Percentiles rank a stretch among this genome's conserved stretches.
phyloP scores from a whole-genome alignment of 2,113 vertebrate genomes.

The Parus major region DNA sequence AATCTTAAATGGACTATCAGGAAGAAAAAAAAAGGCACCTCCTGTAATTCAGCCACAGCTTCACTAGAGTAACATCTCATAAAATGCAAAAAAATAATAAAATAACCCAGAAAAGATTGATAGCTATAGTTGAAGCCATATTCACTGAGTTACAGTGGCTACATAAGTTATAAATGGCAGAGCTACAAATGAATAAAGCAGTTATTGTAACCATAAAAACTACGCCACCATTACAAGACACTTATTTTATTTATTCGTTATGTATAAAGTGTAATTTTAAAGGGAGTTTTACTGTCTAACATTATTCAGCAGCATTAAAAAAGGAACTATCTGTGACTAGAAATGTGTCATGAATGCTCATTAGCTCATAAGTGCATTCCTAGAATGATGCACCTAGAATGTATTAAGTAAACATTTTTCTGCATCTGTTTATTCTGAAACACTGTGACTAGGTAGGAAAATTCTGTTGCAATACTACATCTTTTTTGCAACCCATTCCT shows the following conservation, averaged over 20 bases:
- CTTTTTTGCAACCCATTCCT: not conserved
- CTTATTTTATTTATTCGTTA: not conserved
- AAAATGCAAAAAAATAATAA: not conserved
- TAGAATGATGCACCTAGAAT: not conserved
- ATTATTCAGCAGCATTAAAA: not conserved
- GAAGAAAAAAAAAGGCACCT: not conserved
- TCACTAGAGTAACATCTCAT: not conserved
- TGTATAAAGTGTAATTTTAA: not conserved
- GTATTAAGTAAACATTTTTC: not conserved
- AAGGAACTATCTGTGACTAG: not conserved
- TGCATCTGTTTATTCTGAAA: not conserved
- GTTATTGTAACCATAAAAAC: constrained; percentile 10
- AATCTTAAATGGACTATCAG: not conserved
- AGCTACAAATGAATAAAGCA: not conserved
- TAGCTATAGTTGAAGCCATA: not conserved
- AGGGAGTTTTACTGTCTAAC: not conserved
- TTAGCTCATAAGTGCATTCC: not conserved
- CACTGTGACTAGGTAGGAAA: not conserved
- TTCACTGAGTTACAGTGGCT: not conserved
- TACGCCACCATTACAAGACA: not conserved
- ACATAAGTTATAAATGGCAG: not conserved
- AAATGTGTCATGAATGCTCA: not conserved
- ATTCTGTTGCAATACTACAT: accelerated
- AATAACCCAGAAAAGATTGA: not conserved
- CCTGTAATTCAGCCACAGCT: not conserved